phyloP scores from a whole-genome alignment of 2,888 invertebrate species.

The Nomada fabriciana region DNA sequence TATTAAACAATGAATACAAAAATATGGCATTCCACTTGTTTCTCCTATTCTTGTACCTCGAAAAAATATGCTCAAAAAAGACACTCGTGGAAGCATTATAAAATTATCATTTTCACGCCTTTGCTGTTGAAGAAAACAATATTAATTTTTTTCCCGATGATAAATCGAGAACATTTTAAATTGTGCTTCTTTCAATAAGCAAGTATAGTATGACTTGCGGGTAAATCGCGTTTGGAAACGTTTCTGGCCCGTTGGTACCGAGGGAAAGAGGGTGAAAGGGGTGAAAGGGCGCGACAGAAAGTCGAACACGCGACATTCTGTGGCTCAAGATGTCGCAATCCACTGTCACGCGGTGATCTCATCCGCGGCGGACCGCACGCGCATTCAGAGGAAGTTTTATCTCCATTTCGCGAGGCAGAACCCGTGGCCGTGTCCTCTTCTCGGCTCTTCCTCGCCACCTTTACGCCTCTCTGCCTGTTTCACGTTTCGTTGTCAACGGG shows the following conservation, averaged over 20 bases:
- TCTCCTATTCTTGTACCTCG: no score
- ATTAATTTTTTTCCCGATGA: no score
- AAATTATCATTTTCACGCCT: no score
- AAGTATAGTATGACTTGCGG: no score
- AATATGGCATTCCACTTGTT: no score
- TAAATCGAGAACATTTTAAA: no score
- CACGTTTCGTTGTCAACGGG: conserved; percentile 42
- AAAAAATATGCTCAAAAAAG: no score
- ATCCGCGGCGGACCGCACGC: conserved; percentile 41
- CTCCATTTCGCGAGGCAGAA: conserved; percentile 54
- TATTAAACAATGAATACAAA: no score
- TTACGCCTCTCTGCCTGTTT: conserved; percentile 6
- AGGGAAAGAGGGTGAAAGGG: conserved; percentile 1
- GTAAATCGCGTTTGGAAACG: neutral
- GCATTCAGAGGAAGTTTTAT: conserved; percentile 55
- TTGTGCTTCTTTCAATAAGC: no score
- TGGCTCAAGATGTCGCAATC: conserved; percentile 46
- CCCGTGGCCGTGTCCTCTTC: conserved; percentile 39
- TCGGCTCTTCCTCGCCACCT: neutral
- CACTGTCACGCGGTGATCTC: conserved; percentile 46
- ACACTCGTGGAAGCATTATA: no score
- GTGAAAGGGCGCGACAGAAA: conserved; percentile 16
- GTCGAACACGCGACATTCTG: conserved; percentile 51
- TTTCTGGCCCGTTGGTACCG: neutral
- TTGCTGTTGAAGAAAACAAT: no score